Conservation (phyloP, 1,140 invertebrate genomes). For the Thaumatotibia leucotreta region DNA sequence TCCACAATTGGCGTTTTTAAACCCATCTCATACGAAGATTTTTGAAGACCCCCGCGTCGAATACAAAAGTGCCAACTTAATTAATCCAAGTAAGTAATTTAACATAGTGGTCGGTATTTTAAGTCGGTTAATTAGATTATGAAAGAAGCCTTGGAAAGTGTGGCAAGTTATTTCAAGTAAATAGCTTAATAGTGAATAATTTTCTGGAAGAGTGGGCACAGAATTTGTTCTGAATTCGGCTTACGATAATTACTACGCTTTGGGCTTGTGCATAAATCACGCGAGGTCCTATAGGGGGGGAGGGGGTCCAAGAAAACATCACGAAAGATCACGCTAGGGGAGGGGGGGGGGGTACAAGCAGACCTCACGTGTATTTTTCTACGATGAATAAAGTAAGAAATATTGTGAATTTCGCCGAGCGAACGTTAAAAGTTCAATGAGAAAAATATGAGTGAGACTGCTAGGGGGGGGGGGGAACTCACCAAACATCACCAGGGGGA, state of each 20-base stretch:
- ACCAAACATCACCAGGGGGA: no score
- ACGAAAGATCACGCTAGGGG: no score
- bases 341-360: no score
- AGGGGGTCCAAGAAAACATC: no score
- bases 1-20: constrained; percentile 93
- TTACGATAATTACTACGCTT: neutral
- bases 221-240: neutral
- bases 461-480: no score
- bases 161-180: neutral
- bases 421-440: no score
- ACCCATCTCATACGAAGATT: constrained; percentile 82
- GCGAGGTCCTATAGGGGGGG: neutral
- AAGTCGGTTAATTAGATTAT: neutral
- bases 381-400: no score
- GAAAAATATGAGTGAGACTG: no score
- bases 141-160: neutral
- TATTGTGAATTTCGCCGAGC: no score
- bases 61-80: constrained; percentile 94
- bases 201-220: neutral
- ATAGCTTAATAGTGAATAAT: neutral
- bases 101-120: neutral
- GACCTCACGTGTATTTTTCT: no score
- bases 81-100: constrained; percentile 85
- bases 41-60: constrained; percentile 86
- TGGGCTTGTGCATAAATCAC: neutral